Evolutionary conservation across 2,113 vertebrate species (phyloP), one percentile per base, ranked within the genome.

Genomic region (Notiomystis cincta): DNA sequence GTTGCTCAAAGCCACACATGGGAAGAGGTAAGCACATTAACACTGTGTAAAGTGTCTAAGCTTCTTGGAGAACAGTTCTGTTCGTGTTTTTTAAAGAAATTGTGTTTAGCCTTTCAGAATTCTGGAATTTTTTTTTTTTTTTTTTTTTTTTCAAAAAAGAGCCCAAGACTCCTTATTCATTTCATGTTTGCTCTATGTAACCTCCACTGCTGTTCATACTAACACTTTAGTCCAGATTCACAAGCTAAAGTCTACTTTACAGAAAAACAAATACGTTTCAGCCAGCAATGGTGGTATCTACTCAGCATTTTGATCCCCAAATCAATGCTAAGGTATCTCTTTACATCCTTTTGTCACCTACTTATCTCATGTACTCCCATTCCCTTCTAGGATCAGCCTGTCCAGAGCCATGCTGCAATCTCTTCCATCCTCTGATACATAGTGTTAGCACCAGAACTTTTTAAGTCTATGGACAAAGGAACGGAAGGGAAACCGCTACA

Each of bases 101-200:
- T 48, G 4, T 19, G 7, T 72, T 79, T 67, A 69, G 28, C 4
- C 31, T 73, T 56, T 61, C 30, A 30, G 58, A 90, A 66, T 38
- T 83, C 9, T 44, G 8, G 11, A 77, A 38, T 54, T n/a, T 7
- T 53, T 22, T 54, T 67, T 64, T 42, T 54, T n/a, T 7, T 53
- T 22, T 54, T 67, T 64, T 30, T 40, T 40, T 64, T 80, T 76
- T 30, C n/a, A 51, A 48, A 62, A 66, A 71, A 51, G 37, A 70
- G 25, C 11, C 35, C 23, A 64, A 50, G 37, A 45, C 17, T 48
- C 27, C 27, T 56, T 10, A 79, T 4, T 44, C 18, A 53, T 18
- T 47, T 80, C 3, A 3, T 3, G 13, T 11, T 89, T 0, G 0
- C 20, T 58, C 27, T 28, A 15, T 10, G 24, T 28, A 23, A 40